Conservation (phyloP, 2,888 invertebrate species). For the Metallyticus violacea region DNA sequence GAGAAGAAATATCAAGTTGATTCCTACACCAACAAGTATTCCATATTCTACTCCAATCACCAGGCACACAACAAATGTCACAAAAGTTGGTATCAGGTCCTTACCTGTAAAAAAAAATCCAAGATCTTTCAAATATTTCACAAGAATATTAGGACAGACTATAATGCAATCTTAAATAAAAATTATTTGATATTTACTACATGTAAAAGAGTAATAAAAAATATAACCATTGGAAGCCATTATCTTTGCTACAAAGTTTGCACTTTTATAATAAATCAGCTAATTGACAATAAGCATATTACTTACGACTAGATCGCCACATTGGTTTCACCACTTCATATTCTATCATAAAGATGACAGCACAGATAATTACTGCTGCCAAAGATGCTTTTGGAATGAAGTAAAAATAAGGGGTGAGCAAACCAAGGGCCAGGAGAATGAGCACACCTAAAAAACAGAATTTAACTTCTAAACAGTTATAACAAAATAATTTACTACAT, state of each 20-base stretch:
- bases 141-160: background rate
- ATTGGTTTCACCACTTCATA: conserved; percentile 80
- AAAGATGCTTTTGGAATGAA: conserved; percentile 86
- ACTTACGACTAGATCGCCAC: conserved; percentile 75
- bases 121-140: background rate
- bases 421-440: conserved; percentile 77
- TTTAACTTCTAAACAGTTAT: background rate
- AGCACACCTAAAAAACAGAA: conserved; percentile 57
- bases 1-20: conserved; percentile 72
- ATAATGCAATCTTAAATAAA: too few relatives aligned
- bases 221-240: too few relatives aligned
- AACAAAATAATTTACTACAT: too few relatives aligned
- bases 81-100: conserved; percentile 76
- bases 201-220: too few relatives aligned
- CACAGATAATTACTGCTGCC: conserved; percentile 90
- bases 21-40: conserved; percentile 75
- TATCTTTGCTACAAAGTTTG: too few relatives aligned
- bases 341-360: conserved; percentile 93
- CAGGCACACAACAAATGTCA: conserved; percentile 80
- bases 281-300: too few relatives aligned
- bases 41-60: conserved; percentile 83
- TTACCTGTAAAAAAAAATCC: conserved; percentile 42
- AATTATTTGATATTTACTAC: too few relatives aligned
- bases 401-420: conserved; percentile 86
- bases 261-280: too few relatives aligned